Evolutionary conservation across 2,113 vertebrate genomes (phyloP).

Genomic region (Petrocephalus zakoni): DNA sequence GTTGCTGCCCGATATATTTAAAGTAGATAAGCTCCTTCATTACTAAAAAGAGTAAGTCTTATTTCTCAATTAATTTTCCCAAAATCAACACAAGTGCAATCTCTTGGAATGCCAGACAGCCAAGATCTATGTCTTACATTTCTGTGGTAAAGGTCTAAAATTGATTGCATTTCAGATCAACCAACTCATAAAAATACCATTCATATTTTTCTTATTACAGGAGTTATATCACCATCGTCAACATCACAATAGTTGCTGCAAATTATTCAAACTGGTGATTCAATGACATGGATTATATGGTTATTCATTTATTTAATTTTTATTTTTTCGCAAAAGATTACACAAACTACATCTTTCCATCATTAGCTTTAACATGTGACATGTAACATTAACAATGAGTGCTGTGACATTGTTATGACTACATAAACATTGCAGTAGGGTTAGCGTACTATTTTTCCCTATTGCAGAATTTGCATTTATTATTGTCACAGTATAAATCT

Average conservation of each 20-base stretch:
- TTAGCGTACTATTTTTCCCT: background rate
- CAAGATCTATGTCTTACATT: background rate
- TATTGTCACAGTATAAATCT: background rate
- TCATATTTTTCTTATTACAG: background rate
- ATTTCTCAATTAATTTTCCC: conserved; percentile 3
- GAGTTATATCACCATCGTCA: background rate
- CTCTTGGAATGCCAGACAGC: background rate
- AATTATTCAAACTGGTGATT: background rate
- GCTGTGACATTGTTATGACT: background rate
- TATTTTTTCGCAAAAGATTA: background rate
- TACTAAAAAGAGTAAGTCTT: background rate
- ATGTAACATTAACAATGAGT: too few relatives aligned
- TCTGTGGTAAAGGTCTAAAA: background rate
- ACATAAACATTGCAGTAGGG: background rate
- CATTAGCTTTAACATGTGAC: background rate
- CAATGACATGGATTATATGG: background rate
- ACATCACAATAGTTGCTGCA: background rate
- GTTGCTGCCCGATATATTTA: background rate
- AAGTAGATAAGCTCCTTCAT: background rate
- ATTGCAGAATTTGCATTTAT: background rate
- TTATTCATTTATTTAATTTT: background rate
- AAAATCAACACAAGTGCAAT: background rate
- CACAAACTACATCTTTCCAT: background rate
- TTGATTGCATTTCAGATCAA: background rate
- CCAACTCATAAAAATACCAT: background rate